These are phyloP conservation scores for Ardeotis arabs DNA, from an alignment of 2,113 vertebrate genomes.

Conservation along the genomic window DNA sequence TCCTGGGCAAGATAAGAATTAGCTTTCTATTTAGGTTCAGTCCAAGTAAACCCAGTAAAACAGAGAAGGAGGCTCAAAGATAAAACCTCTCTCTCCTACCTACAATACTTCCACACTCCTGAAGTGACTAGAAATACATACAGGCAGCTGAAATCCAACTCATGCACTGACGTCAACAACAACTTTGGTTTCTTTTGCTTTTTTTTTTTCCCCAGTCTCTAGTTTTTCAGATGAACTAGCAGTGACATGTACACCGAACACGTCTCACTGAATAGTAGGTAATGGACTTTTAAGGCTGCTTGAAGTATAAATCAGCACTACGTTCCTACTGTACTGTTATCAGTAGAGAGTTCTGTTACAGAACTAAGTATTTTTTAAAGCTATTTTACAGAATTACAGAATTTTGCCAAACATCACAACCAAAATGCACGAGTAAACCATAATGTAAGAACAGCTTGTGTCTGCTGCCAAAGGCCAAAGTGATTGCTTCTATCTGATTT, in stretches of 20 bases:
- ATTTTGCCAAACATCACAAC: background rate
- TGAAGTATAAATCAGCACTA: background rate
- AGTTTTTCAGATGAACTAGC: background rate
- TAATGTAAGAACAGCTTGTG: background rate
- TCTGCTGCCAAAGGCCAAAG: background rate
- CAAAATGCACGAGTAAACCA: background rate
- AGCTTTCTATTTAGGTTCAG: background rate
- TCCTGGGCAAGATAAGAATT: background rate
- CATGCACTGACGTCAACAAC: background rate
- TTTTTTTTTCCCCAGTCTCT: too few species aligned
- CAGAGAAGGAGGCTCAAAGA: background rate
- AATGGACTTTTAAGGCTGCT: background rate
- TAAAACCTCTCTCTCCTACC: background rate
- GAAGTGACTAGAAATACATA: background rate
- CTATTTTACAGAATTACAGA: too few species aligned
- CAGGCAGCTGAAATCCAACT: background rate
- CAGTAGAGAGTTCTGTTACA: background rate
- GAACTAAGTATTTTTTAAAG: background rate
- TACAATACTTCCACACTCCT: background rate
- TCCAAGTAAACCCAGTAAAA: background rate
- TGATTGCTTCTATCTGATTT: background rate
- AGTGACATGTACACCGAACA: background rate
- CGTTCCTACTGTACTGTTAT: background rate
- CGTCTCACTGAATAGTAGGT: background rate
- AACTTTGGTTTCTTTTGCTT: fast-evolving